phyloP scores from a whole-genome alignment of 1,140 invertebrate genomes.

The Trinorchestia longiramus region DNA sequence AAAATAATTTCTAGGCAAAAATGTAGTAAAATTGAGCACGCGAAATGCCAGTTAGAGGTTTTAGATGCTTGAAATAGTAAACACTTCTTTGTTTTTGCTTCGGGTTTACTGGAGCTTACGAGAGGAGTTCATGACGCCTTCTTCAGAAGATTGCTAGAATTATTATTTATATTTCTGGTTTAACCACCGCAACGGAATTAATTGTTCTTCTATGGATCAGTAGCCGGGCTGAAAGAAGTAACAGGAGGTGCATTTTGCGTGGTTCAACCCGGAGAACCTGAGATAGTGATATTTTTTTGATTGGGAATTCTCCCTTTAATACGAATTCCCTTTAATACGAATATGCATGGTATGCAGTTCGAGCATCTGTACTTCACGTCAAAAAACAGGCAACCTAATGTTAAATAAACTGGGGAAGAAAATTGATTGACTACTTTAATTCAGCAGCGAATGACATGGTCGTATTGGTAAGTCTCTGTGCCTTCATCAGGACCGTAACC shows the following conservation, averaged over 20 bases:
- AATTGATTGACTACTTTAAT: neutral
- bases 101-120: no score
- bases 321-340: neutral
- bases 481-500: neutral
- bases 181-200: no score
- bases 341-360: neutral
- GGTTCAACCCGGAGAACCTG: no score
- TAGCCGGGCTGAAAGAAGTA: no score
- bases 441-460: neutral
- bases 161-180: no score
- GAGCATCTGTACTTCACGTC: neutral
- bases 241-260: no score
- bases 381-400: neutral
- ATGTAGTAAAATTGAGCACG: neutral
- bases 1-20: neutral
- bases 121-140: no score
- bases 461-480: no score
- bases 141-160: no score
- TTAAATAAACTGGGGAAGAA: neutral
- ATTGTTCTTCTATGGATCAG: no score
- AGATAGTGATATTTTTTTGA: no score
- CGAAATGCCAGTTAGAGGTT: neutral
- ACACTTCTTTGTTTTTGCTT: no score
- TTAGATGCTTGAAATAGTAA: neutral
- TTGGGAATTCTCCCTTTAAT: neutral